Base-by-base conservation (phyloP, 2,797 vertebrate genomes). In the Sebastes trivittatus region DNA sequence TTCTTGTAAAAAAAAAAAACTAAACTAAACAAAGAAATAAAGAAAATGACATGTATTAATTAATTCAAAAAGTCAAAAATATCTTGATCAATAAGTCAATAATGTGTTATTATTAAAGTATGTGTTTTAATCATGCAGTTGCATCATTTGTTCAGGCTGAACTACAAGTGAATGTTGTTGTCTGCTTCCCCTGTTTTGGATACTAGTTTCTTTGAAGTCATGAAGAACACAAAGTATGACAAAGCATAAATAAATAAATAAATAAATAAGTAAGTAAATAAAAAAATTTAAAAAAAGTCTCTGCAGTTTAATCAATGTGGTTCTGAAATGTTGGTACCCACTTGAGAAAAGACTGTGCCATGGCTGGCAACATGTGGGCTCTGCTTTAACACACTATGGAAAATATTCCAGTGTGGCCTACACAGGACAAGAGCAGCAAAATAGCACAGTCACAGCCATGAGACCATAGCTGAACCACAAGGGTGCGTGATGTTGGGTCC, bases 401-500 rank as follows among this genome's bases (percentile, higher is more conserved):
- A 89, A 81, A 65, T 77, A 59, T 76, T 83, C 32, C 77, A 23
- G 38, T 80, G 82, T 83, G 69, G 77, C 81, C 60, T 54, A 32
- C 49, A 36, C 20, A 70, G 52, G 7, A 78, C 49, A 81, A 84
- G 25, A 61, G 62, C 49, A 81, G 75, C 16, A 64, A 46, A 84
- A 63, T 27, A 52, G 27, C 52, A 25, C 20, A 82, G 66, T 77
- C 84, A 54, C 36, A 63, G 63, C 34, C 49, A 38, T 18, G 30
- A 67, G 75, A 82, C 82, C 65, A 42, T 59, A 75, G 87, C 84
- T 85, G 91, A 95, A 94, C 91, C 95, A 88, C 93, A 95, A 92
- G 87, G 87, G 87, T 93, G 93, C 88, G 92, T 92, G 91, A 91
- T 94, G 83, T 75, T 90, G 92, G 92, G 83, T 88, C 88, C 94